Evolutionary conservation across 2,113 vertebrate genomes (phyloP).

Genomic region (Siniperca chuatsi): DNA sequence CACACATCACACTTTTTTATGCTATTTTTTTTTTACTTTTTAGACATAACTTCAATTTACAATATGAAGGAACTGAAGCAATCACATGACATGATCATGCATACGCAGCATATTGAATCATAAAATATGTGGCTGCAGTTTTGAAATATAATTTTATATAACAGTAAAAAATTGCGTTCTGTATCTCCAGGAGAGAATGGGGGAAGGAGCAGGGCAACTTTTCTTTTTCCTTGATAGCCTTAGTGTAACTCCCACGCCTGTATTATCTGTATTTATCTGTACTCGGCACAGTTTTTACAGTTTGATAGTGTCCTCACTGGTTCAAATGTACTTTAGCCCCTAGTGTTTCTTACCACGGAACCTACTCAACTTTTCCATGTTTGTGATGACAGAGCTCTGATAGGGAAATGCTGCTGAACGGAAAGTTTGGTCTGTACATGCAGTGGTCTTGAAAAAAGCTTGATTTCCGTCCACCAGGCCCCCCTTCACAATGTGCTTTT

Average conservation of each 20-base stretch:
- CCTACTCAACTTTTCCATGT: conserved; percentile 66
- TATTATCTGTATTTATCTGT: conserved; percentile 3
- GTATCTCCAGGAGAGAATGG: background rate
- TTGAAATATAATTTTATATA: background rate
- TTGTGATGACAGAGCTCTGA: conserved; percentile 58
- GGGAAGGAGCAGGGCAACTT: background rate
- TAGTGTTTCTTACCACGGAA: conserved; percentile 43
- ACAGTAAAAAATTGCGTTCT: background rate
- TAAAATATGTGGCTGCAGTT: conserved; percentile 10
- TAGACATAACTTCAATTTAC: background rate
- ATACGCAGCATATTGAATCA: background rate
- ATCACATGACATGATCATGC: background rate
- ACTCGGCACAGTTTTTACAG: conserved; percentile 19
- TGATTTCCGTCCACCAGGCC: conserved; percentile 70
- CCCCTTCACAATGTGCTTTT: conserved; percentile 76
- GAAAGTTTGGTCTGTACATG: conserved; percentile 72
- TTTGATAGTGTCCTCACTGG: conserved; percentile 16
- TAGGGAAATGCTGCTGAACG: conserved; percentile 69
- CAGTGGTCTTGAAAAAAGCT: conserved; percentile 70
- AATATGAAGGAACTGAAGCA: background rate
- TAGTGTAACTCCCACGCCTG: background rate
- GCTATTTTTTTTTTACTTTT: background rate
- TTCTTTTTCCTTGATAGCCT: background rate
- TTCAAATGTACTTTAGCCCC: conserved; percentile 34
- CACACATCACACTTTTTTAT: background rate